Evolutionary conservation across 2,113 vertebrate genomes (phyloP).

Genomic region (Butorides virescens): DNA sequence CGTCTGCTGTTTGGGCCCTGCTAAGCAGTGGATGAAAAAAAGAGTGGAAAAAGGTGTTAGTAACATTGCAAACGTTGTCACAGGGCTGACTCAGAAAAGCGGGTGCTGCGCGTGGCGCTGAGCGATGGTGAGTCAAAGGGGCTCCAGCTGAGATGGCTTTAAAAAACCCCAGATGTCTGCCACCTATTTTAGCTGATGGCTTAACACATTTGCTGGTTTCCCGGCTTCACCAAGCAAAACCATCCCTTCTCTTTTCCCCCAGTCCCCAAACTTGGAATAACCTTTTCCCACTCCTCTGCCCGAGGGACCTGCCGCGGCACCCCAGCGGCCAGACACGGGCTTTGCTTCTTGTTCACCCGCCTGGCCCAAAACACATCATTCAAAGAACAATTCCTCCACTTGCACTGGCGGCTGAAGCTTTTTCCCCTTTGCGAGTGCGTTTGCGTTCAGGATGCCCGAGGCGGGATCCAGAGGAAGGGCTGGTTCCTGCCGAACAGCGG

Average conservation of each 20-base stretch:
- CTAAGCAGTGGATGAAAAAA: not conserved
- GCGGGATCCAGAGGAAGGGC: not conserved
- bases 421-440: fast-evolving
- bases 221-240: not conserved
- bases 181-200: not conserved
- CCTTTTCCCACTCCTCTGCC: too few species aligned
- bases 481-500: not conserved
- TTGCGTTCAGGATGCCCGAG: fast-evolving
- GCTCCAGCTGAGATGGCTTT: not conserved
- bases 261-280: not conserved
- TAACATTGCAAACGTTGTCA: fast-evolving
- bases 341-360: not conserved
- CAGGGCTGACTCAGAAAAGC: not conserved
- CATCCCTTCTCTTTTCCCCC: not conserved
- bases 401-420: fast-evolving
- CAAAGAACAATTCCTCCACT: not conserved
- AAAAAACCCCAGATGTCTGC: fast-evolving
- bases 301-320: fast-evolving
- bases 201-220: not conserved
- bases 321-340: fast-evolving
- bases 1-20: not conserved
- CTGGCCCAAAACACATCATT: not conserved
- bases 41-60: not conserved
- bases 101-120: fast-evolving
- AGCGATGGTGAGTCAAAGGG: not conserved